These are phyloP conservation scores for Galeruca laticollis DNA, from an alignment of 2,888 invertebrate genomes.

Conservation along the genomic window DNA sequence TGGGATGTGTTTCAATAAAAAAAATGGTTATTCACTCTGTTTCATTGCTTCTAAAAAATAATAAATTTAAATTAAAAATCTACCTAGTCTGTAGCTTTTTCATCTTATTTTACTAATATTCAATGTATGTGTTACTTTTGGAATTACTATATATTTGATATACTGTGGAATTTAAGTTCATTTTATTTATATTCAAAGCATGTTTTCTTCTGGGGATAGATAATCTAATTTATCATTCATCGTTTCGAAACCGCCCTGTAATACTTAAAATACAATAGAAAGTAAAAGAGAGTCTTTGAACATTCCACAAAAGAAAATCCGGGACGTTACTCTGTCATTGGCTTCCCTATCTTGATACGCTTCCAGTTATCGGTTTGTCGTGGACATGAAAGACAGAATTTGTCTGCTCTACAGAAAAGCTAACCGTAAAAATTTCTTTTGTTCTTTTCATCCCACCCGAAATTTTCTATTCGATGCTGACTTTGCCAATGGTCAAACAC, in stretches of 20 bases:
- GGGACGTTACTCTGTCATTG: conserved; percentile 10
- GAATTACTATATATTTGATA: too few relatives aligned
- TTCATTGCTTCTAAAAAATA: too few relatives aligned
- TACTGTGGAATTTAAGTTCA: too few relatives aligned
- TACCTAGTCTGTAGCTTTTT: too few relatives aligned
- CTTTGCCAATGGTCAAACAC: conserved; percentile 6
- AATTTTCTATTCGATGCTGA: neutral
- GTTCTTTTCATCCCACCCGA: conserved; percentile 2
- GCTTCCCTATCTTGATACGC: conserved; percentile 12
- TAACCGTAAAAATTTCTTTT: conserved; percentile 11
- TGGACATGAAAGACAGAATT: conserved; percentile 16
- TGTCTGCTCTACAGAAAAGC: conserved; percentile 11
- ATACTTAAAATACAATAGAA: conserved; percentile 6
- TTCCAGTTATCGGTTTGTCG: conserved; percentile 15
- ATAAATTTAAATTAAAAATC: too few relatives aligned
- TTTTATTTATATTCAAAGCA: neutral
- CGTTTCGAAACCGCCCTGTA: conserved; percentile 3
- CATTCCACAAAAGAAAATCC: conserved; percentile 8
- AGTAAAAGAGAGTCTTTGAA: conserved; percentile 8
- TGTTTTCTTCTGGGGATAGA: neutral
- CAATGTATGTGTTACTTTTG: too few relatives aligned
- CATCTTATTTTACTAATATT: too few relatives aligned
- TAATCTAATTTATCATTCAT: neutral
- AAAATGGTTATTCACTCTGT: too few relatives aligned
- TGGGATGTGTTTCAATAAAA: too few relatives aligned